phyloP scores from a whole-genome alignment of 2,888 invertebrate genomes.

The Buathra laborator region DNA sequence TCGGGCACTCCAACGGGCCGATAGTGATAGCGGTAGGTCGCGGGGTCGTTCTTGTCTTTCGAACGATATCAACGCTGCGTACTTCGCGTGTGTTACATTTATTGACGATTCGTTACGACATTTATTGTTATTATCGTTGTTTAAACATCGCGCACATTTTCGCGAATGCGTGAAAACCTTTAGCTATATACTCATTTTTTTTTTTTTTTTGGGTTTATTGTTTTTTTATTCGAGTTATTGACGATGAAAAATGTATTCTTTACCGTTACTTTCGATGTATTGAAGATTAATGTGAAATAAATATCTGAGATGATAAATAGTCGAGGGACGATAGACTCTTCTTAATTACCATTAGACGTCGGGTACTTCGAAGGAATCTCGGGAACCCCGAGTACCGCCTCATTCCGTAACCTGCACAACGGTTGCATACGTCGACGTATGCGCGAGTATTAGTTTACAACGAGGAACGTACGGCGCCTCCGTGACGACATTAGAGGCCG shows the following conservation, averaged over 20 bases:
- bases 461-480: constrained; percentile 31
- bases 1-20: constrained; percentile 9
- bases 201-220: not conserved
- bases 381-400: constrained; percentile 8
- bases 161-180: too few relatives aligned
- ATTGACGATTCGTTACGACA: not conserved
- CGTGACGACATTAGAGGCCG: constrained; percentile 77
- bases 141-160: not conserved
- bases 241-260: not conserved
- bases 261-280: not conserved
- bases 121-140: not conserved
- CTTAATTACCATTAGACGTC: not conserved
- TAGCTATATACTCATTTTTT: not conserved
- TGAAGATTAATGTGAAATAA: not conserved
- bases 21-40: constrained; percentile 69
- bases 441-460: constrained; percentile 36
- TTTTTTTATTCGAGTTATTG: not conserved
- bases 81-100: constrained; percentile 8
- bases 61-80: constrained; percentile 45
- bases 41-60: constrained; percentile 70
- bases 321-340: not conserved
- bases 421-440: constrained; percentile 7
- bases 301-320: not conserved
- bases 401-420: not conserved
- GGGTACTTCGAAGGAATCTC: constrained; percentile 13